Evolutionary conservation across 1,140 invertebrate genomes (phyloP), one percentile per base, ranked within the genome.

Genomic region (Charaxes varanes): DNA sequence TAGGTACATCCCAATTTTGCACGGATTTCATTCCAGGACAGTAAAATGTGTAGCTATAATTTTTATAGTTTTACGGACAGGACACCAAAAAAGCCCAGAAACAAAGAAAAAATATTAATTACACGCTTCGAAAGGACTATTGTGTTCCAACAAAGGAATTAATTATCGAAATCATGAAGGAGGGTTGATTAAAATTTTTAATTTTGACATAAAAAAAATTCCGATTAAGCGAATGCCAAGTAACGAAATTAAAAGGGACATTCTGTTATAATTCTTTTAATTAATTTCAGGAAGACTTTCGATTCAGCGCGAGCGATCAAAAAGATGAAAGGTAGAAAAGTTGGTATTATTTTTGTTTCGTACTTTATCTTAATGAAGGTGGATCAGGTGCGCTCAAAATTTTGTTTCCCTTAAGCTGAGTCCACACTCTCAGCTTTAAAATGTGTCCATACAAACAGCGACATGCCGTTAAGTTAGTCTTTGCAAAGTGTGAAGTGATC

Each of bases 261-360:
- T 28, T 45, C 24, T 37, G 31, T 17, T 36, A n/a, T 37, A 45
- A 45, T 45, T 23, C 27, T 10, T n/a, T 45, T 45, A 37, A 45
- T 37, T 24, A 38, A 38, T 38, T 38, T 18, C 18, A 6, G 5
- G 16, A 14, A 16, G 18, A 28, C 23, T 28, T 30, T 14, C 13
- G 7, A 30, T 21, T 30, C 16, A 19, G 28, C 15, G 15, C 18
- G 28, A 43, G 10, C 10, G 23, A 42, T 34, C 30, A 28, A 43
- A 33, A 16, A 3, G 31, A 22, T 31, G 7, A 28, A 13, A 12
- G 19, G 17, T 21, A 31, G 19, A 22, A 8, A 13, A 13, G 12
- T 42, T 14, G 8, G 8, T n/a, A 13, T 24, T 16, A 17, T 33
- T 23, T 41, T 41, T 33, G 10, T 26, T 30, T 13, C 11, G 8